These are phyloP conservation scores for Pangasianodon gigas DNA, from an alignment of 2,113 vertebrate genomes.

Conservation along the genomic window DNA sequence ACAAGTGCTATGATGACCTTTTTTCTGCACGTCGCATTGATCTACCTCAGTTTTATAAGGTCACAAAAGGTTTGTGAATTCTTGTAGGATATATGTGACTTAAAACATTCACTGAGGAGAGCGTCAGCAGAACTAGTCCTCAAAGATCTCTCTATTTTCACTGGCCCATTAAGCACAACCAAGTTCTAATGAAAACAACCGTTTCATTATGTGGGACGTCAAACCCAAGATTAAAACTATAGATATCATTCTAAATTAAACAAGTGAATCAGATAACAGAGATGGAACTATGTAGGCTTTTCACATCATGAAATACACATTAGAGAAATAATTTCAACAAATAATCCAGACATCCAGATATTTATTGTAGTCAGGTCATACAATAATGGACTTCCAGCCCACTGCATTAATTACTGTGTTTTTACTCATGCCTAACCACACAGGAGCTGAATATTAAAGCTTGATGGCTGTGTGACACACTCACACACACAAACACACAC, in stretches of 20 bases:
- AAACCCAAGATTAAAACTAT: background rate
- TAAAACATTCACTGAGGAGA: background rate
- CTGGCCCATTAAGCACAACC: background rate
- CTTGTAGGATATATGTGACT: background rate
- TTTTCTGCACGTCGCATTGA: background rate
- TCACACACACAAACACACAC: constrained; percentile 28
- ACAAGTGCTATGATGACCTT: background rate
- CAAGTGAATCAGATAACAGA: background rate
- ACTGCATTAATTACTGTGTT: background rate
- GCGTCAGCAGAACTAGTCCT: background rate
- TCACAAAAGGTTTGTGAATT: background rate
- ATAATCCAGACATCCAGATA: background rate
- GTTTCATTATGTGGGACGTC: background rate
- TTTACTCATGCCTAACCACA: constrained; percentile 14
- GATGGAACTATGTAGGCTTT: background rate
- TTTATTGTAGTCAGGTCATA: background rate
- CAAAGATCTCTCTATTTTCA: background rate
- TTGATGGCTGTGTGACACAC: background rate
- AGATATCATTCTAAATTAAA: background rate
- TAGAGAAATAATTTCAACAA: background rate
- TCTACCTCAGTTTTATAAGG: background rate
- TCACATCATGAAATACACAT: background rate
- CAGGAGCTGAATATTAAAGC: constrained; percentile 29
- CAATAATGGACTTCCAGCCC: background rate
- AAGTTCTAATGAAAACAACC: background rate